Conservation (phyloP, 1,140 invertebrate species). For the Anastrepha ludens region DNA sequence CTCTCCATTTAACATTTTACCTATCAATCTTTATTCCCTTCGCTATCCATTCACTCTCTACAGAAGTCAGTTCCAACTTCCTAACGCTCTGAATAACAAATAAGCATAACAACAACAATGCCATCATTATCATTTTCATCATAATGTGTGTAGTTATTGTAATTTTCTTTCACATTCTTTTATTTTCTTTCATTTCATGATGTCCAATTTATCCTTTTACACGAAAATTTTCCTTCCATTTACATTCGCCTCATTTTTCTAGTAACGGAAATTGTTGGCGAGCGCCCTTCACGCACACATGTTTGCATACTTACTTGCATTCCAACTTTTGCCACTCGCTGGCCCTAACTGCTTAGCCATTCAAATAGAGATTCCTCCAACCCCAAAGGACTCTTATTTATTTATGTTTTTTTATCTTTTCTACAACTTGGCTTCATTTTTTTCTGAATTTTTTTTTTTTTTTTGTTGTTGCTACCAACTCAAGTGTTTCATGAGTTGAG, state of each 20-base stretch:
- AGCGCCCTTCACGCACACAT: background rate
- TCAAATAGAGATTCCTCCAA: background rate
- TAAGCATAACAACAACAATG: background rate
- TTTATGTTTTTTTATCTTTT: background rate
- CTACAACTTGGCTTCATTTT: background rate
- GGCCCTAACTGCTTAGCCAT: background rate
- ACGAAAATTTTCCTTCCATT: background rate
- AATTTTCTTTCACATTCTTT: conserved; percentile 6
- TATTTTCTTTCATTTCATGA: background rate
- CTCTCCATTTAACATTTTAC: background rate
- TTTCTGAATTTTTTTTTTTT: background rate
- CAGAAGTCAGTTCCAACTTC: background rate
- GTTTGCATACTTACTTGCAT: background rate
- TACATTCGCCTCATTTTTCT: conserved; percentile 5
- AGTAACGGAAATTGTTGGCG: conserved; percentile 31
- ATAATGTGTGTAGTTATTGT: conserved; percentile 26
- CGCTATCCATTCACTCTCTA: background rate
- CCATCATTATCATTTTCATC: conserved; percentile 36
- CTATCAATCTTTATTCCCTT: background rate
- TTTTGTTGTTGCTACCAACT: conserved; percentile 18
- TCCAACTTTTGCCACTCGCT: conserved; percentile 16
- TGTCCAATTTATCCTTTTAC: conserved; percentile 15
- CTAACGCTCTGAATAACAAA: background rate
- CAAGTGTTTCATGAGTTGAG: background rate
- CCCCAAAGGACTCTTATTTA: conserved; percentile 37